Conservation (phyloP, 2,113 vertebrate species). For the Mormoops blainvillei region DNA sequence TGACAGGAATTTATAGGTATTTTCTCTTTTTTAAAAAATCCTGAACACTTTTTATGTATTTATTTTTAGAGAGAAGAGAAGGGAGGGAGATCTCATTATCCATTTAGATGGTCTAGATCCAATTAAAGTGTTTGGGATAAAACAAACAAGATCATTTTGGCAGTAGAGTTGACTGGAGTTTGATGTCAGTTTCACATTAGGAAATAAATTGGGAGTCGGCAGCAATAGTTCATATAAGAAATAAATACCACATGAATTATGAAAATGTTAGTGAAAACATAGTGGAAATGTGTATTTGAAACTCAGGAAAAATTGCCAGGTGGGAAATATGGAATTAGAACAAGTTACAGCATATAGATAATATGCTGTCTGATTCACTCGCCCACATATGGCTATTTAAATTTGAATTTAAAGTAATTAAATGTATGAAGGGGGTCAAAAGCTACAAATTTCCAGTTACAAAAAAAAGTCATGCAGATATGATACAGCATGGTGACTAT, state of each 20-base stretch:
- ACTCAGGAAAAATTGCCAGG: neutral
- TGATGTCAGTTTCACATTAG: neutral
- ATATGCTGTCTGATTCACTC: neutral
- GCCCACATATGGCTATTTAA: neutral
- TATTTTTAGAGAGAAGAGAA: too few species aligned
- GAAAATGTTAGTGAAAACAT: neutral
- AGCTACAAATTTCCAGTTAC: neutral
- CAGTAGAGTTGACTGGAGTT: neutral
- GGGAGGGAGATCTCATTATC: neutral
- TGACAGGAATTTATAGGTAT: neutral
- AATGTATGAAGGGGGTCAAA: neutral
- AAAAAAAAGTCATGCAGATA: neutral
- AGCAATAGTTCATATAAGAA: neutral
- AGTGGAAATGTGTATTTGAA: neutral
- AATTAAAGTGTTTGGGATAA: neutral
- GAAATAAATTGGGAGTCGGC: neutral
- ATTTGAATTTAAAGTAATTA: slow-evolving; percentile 15
- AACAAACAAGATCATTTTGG: neutral
- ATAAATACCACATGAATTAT: neutral
- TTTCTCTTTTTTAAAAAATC: neutral
- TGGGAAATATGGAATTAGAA: slow-evolving; percentile 5
- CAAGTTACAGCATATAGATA: neutral
- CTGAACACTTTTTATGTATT: too few species aligned
- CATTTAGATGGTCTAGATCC: neutral
- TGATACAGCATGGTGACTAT: neutral